Evolutionary conservation across 2,113 vertebrate species (phyloP), one percentile per base, ranked within the genome.

Genomic region (Steatornis caripensis): DNA sequence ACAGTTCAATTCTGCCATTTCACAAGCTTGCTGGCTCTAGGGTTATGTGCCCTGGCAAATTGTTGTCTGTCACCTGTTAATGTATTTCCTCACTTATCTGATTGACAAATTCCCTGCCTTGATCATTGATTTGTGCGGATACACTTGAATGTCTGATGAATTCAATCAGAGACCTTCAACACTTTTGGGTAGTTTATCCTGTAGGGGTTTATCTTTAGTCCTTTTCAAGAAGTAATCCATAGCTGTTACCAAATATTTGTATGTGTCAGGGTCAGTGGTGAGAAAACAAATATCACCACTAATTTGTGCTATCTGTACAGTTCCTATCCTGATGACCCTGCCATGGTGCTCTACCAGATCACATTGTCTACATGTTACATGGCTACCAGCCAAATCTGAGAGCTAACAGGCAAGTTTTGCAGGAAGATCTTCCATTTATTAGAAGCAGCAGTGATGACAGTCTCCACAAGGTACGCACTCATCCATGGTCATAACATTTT

Each of bases 1-100:
- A 89, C 96, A 94, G 94, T 79, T 97, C 92, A 86, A 83, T 97
- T 96, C 95, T 97, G 77, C 79, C 96, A 89, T 97, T 98, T 98
- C 95, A 91, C 95, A 96, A 75, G 83, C 82, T 92, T 62, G 6
- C 66, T 95, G 88, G 80, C 84, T 97, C 84, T 58, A 46, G 90
- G 85, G 93, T 90, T 95, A 92, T 95, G 96, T 91, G 87, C 68
- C 92, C 75, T 72, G 22, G 82, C 60, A 96, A 97, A 96, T 86
- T 98, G 97, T 97, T 97, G 93, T 97, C 95, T 97, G 93, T 97
- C 97, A 97, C 97, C 90, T 92, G 89, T 96, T 97, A 97, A 97
- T 97, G 80, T 84, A 96, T 96, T 98, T 98, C 95, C 87, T 96
- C 94, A 94, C 93, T 96, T 97, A 64, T 24, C 41, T 96, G 95